These are phyloP conservation scores for Drosophila lutescens DNA, from an alignment of 2,888 invertebrate genomes.

Conservation along the genomic window DNA sequence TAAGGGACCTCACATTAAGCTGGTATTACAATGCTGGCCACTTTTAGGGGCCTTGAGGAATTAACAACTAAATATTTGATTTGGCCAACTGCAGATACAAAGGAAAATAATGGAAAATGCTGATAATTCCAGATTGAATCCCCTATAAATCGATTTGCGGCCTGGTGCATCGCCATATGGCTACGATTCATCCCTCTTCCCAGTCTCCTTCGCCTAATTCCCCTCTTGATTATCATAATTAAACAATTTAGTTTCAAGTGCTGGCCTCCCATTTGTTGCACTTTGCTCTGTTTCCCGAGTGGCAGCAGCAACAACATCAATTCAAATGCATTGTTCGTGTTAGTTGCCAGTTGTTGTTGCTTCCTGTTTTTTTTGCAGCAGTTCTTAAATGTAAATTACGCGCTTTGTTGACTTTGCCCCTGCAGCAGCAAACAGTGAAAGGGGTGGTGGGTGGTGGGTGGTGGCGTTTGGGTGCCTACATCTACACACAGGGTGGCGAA, in stretches of 20 bases:
- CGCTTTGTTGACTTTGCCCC: slow-evolving; percentile 74
- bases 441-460: too few species aligned
- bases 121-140: neutral
- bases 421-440: slow-evolving; percentile 19
- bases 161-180: neutral
- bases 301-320: slow-evolving; percentile 29
- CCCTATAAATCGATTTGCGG: neutral
- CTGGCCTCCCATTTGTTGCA: slow-evolving; percentile 66
- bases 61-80: too few species aligned
- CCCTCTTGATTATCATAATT: slow-evolving; percentile 71
- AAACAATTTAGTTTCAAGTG: slow-evolving; percentile 74
- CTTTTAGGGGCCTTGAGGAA: too few species aligned
- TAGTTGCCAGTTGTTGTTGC: slow-evolving; percentile 51
- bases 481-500: neutral
- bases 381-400: slow-evolving; percentile 77
- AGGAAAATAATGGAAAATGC: neutral
- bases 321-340: slow-evolving; percentile 47
- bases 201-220: slow-evolving; percentile 13
- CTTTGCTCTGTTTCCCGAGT: slow-evolving; percentile 43
- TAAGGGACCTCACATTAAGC: too few species aligned
- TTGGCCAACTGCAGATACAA: neutral
- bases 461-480: neutral
- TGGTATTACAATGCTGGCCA: too few species aligned
- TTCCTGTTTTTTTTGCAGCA: slow-evolving; percentile 73
- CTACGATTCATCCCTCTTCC: too few species aligned